Conservation (phyloP, 2,113 vertebrate species). For the Perca flavescens region DNA sequence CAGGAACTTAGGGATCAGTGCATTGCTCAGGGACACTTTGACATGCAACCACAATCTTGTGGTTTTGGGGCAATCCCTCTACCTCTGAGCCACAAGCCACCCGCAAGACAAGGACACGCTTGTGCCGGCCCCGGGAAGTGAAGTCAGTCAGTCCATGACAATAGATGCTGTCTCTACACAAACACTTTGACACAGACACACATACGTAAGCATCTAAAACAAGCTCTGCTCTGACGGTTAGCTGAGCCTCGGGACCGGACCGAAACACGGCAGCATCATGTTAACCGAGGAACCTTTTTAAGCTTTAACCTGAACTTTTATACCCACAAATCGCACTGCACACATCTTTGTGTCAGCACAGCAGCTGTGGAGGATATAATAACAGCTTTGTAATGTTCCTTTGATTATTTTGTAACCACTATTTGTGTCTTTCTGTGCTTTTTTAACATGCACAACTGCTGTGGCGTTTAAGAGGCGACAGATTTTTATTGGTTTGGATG, state of each 20-base stretch:
- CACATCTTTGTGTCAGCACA: background rate
- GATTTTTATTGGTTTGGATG: slow-evolving; percentile 49
- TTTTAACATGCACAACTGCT: slow-evolving; percentile 8
- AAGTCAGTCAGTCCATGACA: background rate
- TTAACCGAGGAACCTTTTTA: slow-evolving; percentile 1
- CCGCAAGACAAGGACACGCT: too few species aligned
- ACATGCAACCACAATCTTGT: too few species aligned
- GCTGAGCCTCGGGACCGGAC: slow-evolving; percentile 24
- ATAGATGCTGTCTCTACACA: background rate
- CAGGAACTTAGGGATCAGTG: too few species aligned
- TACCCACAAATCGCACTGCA: background rate
- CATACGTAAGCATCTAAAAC: background rate
- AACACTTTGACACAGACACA: slow-evolving; percentile 12
- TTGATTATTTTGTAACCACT: slow-evolving; percentile 2
- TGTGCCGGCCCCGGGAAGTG: background rate
- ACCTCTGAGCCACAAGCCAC: too few species aligned
- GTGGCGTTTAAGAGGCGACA: slow-evolving; percentile 13
- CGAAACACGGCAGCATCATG: slow-evolving; percentile 31
- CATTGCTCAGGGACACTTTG: too few species aligned
- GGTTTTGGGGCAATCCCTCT: too few species aligned
- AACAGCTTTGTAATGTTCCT: slow-evolving; percentile 15
- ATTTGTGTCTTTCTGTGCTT: background rate
- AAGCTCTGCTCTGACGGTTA: background rate
- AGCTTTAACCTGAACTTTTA: slow-evolving; percentile 21
- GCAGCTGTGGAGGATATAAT: background rate